Percentiles rank a stretch among this genome's conserved stretches.
Conservation (phyloP, 2,113 vertebrate genomes). For the Dromiciops gliroides region DNA sequence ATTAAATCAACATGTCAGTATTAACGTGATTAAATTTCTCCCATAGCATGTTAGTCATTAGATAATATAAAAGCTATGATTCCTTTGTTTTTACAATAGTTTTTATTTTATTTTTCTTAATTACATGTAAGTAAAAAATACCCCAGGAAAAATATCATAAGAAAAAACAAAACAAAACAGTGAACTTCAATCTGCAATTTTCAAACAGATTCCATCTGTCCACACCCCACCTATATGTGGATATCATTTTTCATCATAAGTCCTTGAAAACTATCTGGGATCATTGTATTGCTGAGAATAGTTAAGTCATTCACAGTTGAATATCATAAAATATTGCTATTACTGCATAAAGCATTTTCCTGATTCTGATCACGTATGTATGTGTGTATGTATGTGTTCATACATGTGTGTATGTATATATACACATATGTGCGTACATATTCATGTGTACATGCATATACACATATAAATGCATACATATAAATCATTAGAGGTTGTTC, state of each 20-base stretch:
- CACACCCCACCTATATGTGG: background rate
- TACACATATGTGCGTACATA: no score
- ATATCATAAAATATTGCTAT: no score
- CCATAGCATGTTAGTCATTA: background rate
- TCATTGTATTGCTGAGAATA: background rate
- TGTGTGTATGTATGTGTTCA: no score
- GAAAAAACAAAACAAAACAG: background rate
- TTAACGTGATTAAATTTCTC: background rate
- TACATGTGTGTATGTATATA: no score
- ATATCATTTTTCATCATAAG: background rate
- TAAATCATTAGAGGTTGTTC: background rate
- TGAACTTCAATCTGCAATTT: background rate
- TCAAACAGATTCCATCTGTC: background rate
- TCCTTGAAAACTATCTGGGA: background rate
- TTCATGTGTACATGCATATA: no score
- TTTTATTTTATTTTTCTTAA: background rate
- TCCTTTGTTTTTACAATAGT: background rate
- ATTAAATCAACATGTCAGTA: background rate
- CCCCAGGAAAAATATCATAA: background rate
- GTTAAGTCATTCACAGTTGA: no score
- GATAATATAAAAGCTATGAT: background rate
- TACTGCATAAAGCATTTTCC: no score
- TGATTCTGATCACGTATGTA: no score
- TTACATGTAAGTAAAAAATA: no score
- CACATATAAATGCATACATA: background rate